Evolutionary conservation across 2,797 vertebrate species (phyloP).

Genomic region (Enteromius mattozi): DNA sequence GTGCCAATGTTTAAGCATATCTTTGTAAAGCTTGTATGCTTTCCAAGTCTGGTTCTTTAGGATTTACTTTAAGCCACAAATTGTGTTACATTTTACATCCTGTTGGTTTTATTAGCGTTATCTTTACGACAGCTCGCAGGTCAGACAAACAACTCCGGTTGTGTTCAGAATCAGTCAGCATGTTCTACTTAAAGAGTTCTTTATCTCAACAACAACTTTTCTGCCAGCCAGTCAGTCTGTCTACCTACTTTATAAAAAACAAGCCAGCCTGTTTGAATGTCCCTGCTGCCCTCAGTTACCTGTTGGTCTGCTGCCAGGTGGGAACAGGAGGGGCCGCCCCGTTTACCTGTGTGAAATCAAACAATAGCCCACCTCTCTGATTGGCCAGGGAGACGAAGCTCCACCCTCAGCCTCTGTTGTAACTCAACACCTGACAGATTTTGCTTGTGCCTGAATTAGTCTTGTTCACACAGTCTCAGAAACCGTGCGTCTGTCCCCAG

Average conservation of each 20-base stretch:
- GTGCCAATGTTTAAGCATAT: background rate
- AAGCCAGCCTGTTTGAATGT: constrained; percentile 6
- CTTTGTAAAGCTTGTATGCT: background rate
- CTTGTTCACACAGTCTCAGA: constrained; percentile 57
- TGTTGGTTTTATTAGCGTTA: constrained; percentile 36
- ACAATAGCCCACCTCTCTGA: constrained; percentile 45
- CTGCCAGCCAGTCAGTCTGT: constrained; percentile 52
- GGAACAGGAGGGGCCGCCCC: constrained; percentile 6
- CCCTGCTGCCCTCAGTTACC: constrained; percentile 23
- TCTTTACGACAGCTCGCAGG: constrained; percentile 33
- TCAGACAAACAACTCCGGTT: constrained; percentile 34
- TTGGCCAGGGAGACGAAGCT: constrained; percentile 57
- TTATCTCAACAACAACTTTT: constrained; percentile 57
- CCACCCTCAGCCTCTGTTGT: constrained; percentile 64
- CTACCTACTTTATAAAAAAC: constrained; percentile 44
- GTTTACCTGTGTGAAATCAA: constrained; percentile 53
- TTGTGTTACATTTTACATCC: background rate
- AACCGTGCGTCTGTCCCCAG: constrained; percentile 61
- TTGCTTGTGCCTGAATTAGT: constrained; percentile 62
- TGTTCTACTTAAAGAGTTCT: constrained; percentile 43
- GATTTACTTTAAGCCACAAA: background rate
- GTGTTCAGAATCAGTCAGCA: constrained; percentile 44
- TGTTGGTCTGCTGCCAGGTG: constrained; percentile 35
- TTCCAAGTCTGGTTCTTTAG: background rate
- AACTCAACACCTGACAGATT: constrained; percentile 74